Conservation (phyloP, 2,797 vertebrate genomes). For the Halcyon smyrnensis region DNA sequence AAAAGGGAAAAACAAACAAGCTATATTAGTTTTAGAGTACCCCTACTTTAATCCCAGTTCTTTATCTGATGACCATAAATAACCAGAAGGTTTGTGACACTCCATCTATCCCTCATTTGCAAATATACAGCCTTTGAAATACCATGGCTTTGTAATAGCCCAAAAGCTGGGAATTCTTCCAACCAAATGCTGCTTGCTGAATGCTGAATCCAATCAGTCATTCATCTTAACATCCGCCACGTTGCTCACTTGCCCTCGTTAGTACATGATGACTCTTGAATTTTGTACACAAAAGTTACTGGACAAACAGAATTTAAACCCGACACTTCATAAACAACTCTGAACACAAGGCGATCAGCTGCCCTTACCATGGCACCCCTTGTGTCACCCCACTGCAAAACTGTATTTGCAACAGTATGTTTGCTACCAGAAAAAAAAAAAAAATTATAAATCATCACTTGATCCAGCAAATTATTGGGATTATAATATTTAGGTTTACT, state of each 20-base stretch:
- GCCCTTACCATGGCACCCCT: background rate
- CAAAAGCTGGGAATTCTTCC: conserved; percentile 40
- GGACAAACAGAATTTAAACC: conserved; percentile 23
- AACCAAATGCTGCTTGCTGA: conserved; percentile 16
- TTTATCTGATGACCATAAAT: conserved; percentile 13
- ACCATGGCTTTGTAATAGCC: conserved; percentile 13
- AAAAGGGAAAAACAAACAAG: background rate
- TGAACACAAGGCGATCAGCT: background rate
- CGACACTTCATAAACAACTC: background rate
- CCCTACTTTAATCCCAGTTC: conserved; percentile 34
- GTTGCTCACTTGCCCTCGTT: conserved; percentile 7
- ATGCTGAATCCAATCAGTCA: conserved; percentile 9
- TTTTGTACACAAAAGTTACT: background rate
- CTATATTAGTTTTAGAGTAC: background rate
- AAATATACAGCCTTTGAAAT: conserved; percentile 29
- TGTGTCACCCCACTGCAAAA: background rate
- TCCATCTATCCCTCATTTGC: conserved; percentile 35
- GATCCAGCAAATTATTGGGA: background rate
- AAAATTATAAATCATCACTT: background rate
- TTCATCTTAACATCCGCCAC: background rate
- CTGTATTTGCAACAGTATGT: background rate
- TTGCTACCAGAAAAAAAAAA: background rate
- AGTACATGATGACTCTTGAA: background rate
- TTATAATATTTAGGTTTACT: conserved; percentile 2
- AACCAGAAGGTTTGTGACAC: background rate